These are phyloP conservation scores for Bilobella aurantiaca DNA, from an alignment of 1,140 invertebrate genomes.

Conservation along the genomic window DNA sequence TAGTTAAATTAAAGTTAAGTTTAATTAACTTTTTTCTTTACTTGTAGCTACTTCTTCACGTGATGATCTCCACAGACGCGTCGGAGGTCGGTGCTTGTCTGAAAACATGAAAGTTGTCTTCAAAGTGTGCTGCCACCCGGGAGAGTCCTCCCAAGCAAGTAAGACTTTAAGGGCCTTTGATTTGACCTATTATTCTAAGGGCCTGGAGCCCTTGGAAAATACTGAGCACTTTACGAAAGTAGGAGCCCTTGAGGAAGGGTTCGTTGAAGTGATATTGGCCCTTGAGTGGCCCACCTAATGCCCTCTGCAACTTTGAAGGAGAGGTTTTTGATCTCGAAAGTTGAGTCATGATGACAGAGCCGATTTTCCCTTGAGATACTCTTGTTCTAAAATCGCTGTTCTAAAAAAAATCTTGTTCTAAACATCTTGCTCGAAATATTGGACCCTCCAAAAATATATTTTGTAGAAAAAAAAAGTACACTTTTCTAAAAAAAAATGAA, in stretches of 20 bases:
- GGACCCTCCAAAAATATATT: too few relatives aligned
- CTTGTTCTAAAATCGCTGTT: too few relatives aligned
- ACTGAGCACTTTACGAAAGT: not conserved
- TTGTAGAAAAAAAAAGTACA: too few relatives aligned
- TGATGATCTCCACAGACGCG: conserved; percentile 77
- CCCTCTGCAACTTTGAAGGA: not conserved
- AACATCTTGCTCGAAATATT: too few relatives aligned
- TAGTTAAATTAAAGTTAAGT: too few relatives aligned
- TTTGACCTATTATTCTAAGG: not conserved
- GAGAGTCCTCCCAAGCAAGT: conserved; percentile 42
- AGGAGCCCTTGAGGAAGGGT: too few relatives aligned
- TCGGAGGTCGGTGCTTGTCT: conserved; percentile 76
- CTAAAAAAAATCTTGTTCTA: too few relatives aligned
- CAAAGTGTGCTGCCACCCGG: conserved; percentile 73
- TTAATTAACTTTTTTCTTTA: conserved; percentile 26
- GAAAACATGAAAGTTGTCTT: conserved; percentile 95
- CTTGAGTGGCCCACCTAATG: not conserved
- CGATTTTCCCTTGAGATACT: too few relatives aligned
- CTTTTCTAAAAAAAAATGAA: too few relatives aligned
- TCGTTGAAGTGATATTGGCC: not conserved
- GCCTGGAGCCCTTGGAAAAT: not conserved
- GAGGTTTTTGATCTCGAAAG: too few relatives aligned
- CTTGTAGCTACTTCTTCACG: conserved; percentile 69
- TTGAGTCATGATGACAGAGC: too few relatives aligned
- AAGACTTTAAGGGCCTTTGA: not conserved